Base-by-base conservation (phyloP, 2,888 invertebrate species). In the Drosophila kuntzei region DNA sequence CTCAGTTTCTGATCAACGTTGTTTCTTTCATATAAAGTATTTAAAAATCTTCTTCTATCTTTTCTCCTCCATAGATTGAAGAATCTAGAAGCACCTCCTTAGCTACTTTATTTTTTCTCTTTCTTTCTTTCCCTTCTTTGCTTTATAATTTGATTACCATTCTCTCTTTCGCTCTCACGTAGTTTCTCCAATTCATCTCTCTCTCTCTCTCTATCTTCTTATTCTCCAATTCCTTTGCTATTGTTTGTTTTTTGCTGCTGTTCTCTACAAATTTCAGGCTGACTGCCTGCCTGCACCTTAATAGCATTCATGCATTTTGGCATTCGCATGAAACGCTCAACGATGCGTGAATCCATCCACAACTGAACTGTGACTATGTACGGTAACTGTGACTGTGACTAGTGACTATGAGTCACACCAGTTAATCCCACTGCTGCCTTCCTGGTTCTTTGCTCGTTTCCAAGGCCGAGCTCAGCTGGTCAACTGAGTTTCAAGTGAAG, bases 271-370 rank as follows among this genome's bases (percentile, higher is more conserved):
- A 29, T 65, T 55, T 39, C 57, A 55, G 71, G 25, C 57, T 39
- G 71, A 16, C 41, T 50, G 60, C 44, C 8, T 49, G 44, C 50
- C 44, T 39, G 70, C 65, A 65, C 67, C 68, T 57, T 16, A 47
- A 22, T 57, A 53, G 68, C 72, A 68, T 69, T 61, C 57, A 61
- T 46, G 71, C 67, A 71, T 58, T 70, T 70, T 53, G 70, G 61
- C 65, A 81, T 82, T 80, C 76, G 67, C 71, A 49, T 62, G 72
- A 79, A 80, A 64, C 77, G 79, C 58, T 75, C 81, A 77, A 64
- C 81, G 68, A 79, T 71, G 77, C 81, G 50, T 80, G 63, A 80
- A 78, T 16, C 50, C 63, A 51, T 60, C 55, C 43, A 37, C 71
- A 79, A 61, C 55, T 74, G 46, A 55, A 37, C 70, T 74, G 71